These are phyloP conservation scores for Amblyjoppa proteus DNA, from an alignment of 2,888 invertebrate genomes.

Conservation along the genomic window DNA sequence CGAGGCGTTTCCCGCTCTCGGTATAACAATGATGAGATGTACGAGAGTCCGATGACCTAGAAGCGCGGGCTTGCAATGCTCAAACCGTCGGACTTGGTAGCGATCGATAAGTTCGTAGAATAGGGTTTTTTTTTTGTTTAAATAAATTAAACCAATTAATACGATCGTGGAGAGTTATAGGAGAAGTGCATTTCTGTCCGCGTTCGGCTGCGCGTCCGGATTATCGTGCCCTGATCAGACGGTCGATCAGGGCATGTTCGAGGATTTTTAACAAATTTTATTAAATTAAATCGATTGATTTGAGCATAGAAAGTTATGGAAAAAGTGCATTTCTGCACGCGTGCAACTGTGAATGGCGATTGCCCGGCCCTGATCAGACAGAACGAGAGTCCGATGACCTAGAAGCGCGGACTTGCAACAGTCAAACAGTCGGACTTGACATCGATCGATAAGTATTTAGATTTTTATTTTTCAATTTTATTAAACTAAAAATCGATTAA, in stretches of 20 bases:
- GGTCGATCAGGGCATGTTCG: too few relatives aligned
- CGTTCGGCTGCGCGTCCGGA: too few relatives aligned
- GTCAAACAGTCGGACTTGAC: constrained; percentile 31
- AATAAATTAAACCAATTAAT: neutral
- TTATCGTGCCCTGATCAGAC: too few relatives aligned
- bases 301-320: neutral
- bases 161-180: neutral
- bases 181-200: neutral
- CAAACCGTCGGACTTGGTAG: constrained; percentile 30
- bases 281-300: neutral
- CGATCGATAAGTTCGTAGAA: constrained; percentile 49
- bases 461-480: constrained; percentile 15
- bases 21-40: constrained; percentile 11
- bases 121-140: constrained; percentile 8
- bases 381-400: constrained; percentile 32
- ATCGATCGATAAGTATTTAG: constrained; percentile 45
- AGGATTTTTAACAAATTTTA: neutral
- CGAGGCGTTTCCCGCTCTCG: constrained; percentile 31
- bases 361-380: neutral
- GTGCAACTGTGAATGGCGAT: too few relatives aligned
- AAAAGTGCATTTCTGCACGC: too few relatives aligned
- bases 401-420: constrained; percentile 37
- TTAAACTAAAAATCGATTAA: neutral
- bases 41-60: constrained; percentile 40
- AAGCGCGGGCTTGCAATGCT: constrained; percentile 40